Evolutionary conservation across 1,140 invertebrate species (phyloP), one percentile per base, ranked within the genome.

Genomic region (Trichogramma pretiosum): DNA sequence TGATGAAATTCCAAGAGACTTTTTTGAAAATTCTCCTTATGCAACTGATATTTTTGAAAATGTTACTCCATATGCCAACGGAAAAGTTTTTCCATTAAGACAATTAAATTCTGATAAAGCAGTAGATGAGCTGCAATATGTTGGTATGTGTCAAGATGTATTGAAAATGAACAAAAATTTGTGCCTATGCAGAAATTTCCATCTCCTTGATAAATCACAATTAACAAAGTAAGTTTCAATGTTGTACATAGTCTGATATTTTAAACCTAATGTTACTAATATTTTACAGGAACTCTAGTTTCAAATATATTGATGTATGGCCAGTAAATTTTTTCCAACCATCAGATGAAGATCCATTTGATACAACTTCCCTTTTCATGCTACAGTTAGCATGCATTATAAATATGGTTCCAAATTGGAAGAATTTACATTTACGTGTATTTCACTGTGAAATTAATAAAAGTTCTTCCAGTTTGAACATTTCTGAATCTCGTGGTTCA

Each of bases 371-470:
- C 54, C 74, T 98, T 39, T 99, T 99, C 68, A 87, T 97, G 77
- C 81, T 99, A 59, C 96, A 99, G 70, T 67, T 99, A 37, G 93
- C 94, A 2, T 97, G 94, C 57, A 96, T 99, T 46, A 80, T 98
- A 14, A 89, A 93, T 57, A 99, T 98, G 84, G 83, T 90, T 47
- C 75, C 81, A 11, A 75, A 83, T 58, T 94, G 89, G 84, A 85
- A 84, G 56, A 83, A 83, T 55, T 76, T 93, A 30, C 76, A 78
- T 17, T 71, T 97, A 22, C 74, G 93, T 28, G 84, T 95, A 14
- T 91, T 91, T 61, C 78, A 95, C 18, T 92, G 88, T 58, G 79
- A 78, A 60, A 69, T 70, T 11, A 57, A 59, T 13, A 68, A 75
- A 8, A 68, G 67, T 5, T 67, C 64, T 5, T 59, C 37, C 22